These are phyloP conservation scores for Cryptus armator DNA, from an alignment of 2,888 invertebrate species.

Conservation along the genomic window DNA sequence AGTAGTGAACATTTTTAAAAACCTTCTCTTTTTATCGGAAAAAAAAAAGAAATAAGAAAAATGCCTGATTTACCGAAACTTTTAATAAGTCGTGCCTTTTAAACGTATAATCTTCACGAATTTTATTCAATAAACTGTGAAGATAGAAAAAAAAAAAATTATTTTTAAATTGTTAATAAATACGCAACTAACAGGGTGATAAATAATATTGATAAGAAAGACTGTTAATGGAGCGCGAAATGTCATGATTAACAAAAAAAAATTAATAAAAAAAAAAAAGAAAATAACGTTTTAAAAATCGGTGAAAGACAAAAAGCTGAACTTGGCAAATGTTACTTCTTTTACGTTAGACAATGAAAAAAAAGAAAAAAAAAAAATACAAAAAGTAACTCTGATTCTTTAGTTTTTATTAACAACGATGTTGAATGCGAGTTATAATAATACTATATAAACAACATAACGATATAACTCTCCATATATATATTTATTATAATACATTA, in stretches of 20 bases:
- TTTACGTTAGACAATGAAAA: conserved; percentile 46
- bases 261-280: background rate
- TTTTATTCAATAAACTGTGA: conserved; percentile 77
- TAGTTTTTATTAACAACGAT: conserved; percentile 74
- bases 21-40: conserved; percentile 77
- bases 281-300: conserved; percentile 45
- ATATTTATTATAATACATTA: conserved; percentile 32
- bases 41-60: conserved; percentile 57
- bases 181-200: conserved; percentile 74
- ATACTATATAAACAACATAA: conserved; percentile 56
- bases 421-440: conserved; percentile 49
- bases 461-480: conserved; percentile 56
- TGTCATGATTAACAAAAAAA: conserved; percentile 69
- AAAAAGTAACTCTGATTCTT: conserved; percentile 76
- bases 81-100: conserved; percentile 84
- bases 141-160: conserved; percentile 73
- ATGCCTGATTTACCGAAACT: conserved; percentile 78
- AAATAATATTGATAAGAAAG: conserved; percentile 75
- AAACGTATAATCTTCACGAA: conserved; percentile 76
- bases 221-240: conserved; percentile 73
- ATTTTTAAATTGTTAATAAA: conserved; percentile 79
- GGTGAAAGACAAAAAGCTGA: conserved; percentile 37
- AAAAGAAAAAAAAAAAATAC: conserved; percentile 34
- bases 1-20: conserved; percentile 42
- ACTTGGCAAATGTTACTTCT: conserved; percentile 43